phyloP scores from a whole-genome alignment of 1,140 invertebrate genomes.

The Oryzaephilus surinamensis region DNA sequence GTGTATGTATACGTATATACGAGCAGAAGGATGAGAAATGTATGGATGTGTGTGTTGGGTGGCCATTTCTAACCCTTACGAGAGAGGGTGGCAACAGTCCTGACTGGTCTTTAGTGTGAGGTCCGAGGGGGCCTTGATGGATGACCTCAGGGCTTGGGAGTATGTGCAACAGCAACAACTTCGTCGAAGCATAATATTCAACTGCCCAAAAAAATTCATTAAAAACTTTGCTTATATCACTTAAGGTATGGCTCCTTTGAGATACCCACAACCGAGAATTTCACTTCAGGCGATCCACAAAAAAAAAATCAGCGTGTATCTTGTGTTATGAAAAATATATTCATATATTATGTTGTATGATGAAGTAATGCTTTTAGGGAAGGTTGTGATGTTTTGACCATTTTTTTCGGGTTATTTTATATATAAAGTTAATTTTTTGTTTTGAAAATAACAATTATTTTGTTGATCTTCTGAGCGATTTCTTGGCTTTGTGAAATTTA shows the following conservation, averaged over 20 bases:
- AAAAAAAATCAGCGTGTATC: too few species aligned
- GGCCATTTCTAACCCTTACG: slow-evolving; percentile 20
- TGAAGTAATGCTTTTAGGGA: too few species aligned
- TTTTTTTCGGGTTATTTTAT: too few species aligned
- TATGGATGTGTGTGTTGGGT: slow-evolving; percentile 8
- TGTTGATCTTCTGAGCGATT: too few species aligned
- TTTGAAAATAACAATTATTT: too few species aligned
- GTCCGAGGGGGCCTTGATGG: slow-evolving; percentile 28
- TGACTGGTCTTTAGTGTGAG: slow-evolving; percentile 25
- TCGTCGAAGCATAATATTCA: slow-evolving; percentile 2
- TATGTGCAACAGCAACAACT: slow-evolving; percentile 13
- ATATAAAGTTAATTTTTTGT: too few species aligned
- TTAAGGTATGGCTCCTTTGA: slow-evolving; percentile 27
- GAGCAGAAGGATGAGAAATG: slow-evolving; percentile 21
- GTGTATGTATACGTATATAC: not conserved
- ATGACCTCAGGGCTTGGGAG: slow-evolving; percentile 29
- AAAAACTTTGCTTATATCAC: slow-evolving; percentile 24
- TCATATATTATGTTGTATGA: too few species aligned
- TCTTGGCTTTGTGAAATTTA: too few species aligned
- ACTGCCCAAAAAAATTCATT: slow-evolving; percentile 25
- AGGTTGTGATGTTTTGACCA: too few species aligned
- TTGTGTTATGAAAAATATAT: too few species aligned
- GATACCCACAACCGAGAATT: too few species aligned
- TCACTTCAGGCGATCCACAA: too few species aligned
- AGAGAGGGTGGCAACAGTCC: slow-evolving; percentile 21